phyloP scores from a whole-genome alignment of 2,113 vertebrate genomes.

The Malurus elegans region DNA sequence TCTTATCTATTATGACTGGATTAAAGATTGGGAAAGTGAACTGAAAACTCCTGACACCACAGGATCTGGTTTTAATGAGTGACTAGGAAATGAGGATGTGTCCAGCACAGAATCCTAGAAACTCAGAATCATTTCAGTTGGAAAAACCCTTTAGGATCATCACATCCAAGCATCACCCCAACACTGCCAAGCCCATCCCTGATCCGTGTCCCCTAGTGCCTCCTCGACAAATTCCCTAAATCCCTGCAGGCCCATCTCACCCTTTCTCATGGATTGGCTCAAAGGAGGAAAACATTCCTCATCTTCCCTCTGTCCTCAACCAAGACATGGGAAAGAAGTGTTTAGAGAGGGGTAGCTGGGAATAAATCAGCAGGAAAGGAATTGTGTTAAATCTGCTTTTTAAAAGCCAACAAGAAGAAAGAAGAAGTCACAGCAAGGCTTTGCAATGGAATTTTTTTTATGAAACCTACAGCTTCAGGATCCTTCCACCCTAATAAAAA shows the following conservation, averaged over 20 bases:
- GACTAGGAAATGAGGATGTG: not conserved
- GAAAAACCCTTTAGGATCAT: not conserved
- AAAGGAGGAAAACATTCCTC: not conserved
- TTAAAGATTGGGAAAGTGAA: not conserved
- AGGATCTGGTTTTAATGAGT: not conserved
- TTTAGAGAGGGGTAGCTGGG: not conserved
- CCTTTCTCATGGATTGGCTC: not conserved
- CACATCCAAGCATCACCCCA: not conserved
- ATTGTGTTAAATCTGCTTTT: not conserved
- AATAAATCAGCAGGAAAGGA: not conserved
- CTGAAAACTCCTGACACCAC: not conserved
- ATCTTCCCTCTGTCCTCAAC: not conserved
- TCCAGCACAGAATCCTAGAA: not conserved
- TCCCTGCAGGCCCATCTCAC: not conserved
- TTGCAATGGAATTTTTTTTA: not conserved
- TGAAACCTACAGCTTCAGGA: not conserved
- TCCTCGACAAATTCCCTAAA: not conserved
- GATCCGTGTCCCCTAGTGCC: not conserved
- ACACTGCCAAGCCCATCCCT: not conserved
- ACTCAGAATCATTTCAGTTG: not conserved
- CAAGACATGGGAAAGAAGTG: not conserved
- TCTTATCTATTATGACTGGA: not conserved
- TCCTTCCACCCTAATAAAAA: not conserved
- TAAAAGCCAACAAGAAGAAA: not conserved
- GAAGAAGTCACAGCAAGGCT: accelerated